phyloP scores from a whole-genome alignment of 64 coral and sea anemone genomes.

The Montipora foliosa region DNA sequence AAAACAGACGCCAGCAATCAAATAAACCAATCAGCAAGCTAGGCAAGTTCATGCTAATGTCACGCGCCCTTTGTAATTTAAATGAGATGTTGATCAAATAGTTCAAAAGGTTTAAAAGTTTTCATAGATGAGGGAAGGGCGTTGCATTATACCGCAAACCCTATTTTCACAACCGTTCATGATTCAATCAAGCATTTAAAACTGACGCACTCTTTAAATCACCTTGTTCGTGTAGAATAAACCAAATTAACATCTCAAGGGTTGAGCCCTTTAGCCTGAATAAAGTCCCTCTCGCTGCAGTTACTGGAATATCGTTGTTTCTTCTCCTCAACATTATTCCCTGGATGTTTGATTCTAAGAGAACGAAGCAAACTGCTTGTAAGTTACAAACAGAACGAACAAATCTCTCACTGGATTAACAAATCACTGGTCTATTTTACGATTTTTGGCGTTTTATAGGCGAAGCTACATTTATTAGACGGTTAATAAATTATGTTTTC shows the following conservation, averaged over 20 bases:
- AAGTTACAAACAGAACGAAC: too few species aligned
- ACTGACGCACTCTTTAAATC: not conserved
- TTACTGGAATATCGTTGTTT: not conserved
- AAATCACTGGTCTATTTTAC: too few species aligned
- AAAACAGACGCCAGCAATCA: not conserved
- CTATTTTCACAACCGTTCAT: not conserved
- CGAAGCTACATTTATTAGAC: not conserved
- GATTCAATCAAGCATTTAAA: not conserved
- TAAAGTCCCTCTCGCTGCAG: not conserved
- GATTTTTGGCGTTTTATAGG: too few species aligned
- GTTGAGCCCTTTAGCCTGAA: not conserved
- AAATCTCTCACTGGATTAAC: too few species aligned
- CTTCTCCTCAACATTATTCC: not conserved
- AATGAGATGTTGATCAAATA: too few species aligned
- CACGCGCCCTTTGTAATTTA: too few species aligned
- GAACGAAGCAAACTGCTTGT: not conserved
- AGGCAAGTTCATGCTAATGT: not conserved
- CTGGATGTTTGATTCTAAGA: not conserved
- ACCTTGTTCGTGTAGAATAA: constrained; percentile 21
- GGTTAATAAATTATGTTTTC: too few species aligned
- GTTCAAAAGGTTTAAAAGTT: too few species aligned
- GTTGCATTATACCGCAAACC: too few species aligned
- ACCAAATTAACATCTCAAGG: constrained; percentile 36
- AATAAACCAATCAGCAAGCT: not conserved
- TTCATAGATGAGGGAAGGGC: too few species aligned